A percentile compares a stretch with the other conserved stretches of the same genome.
Conservation (phyloP, 1,140 invertebrate genomes). For the Proales similis region DNA sequence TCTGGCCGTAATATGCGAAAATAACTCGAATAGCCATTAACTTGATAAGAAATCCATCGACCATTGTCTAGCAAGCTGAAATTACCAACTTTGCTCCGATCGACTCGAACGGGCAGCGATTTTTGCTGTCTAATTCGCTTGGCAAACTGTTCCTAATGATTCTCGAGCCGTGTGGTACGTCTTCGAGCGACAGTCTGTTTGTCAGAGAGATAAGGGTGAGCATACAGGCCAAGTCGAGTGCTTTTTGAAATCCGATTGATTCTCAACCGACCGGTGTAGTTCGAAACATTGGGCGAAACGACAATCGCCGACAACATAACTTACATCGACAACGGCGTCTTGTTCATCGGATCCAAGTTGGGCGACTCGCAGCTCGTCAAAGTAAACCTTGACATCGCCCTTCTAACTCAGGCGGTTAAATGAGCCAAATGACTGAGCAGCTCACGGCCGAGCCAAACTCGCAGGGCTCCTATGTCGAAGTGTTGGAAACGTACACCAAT, state of each 20-base stretch:
- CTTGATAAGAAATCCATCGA: neutral
- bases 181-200: conserved; percentile 20
- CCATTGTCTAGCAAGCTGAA: conserved; percentile 68
- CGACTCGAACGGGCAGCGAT: conserved; percentile 78
- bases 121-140: conserved; percentile 85
- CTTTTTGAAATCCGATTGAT: conserved; percentile 44
- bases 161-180: conserved; percentile 68
- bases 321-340: conserved; percentile 96
- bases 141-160: conserved; percentile 94
- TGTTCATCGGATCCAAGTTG: conserved; percentile 89
- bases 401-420: neutral
- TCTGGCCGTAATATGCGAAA: conserved; percentile 24
- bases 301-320: conserved; percentile 95
- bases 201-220: conserved; percentile 66
- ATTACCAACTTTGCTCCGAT: conserved; percentile 90
- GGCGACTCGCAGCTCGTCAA: conserved; percentile 94
- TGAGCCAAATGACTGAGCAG: conserved; percentile 39
- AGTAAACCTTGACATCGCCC: conserved; percentile 40
- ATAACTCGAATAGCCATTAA: conserved; percentile 5
- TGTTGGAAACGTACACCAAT: conserved; percentile 93
- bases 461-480: conserved; percentile 73
- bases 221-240: conserved; percentile 57
- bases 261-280: conserved; percentile 10
- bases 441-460: conserved; percentile 77
- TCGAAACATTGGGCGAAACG: conserved; percentile 59